Conservation (phyloP, 2,797 vertebrate genomes). For the Nyctibius grandis region DNA sequence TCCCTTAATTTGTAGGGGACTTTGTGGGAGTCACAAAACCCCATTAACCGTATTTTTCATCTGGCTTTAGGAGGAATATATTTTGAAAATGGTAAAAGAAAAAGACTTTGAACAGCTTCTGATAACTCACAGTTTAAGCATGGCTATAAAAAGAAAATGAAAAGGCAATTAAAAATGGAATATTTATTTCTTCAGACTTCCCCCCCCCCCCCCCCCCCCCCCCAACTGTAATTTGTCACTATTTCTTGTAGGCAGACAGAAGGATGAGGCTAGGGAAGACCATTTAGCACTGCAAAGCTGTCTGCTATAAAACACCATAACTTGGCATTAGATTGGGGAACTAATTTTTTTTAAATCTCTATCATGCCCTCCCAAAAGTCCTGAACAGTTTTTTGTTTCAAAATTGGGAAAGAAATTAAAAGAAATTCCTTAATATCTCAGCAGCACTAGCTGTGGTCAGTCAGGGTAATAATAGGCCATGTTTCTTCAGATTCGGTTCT, state of each 20-base stretch:
- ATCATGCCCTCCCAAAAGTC: not conserved
- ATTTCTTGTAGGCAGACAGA: conserved; percentile 58
- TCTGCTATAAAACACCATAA: not conserved
- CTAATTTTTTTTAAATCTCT: not conserved
- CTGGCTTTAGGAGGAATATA: conserved; percentile 63
- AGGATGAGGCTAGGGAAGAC: conserved; percentile 34
- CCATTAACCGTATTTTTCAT: conserved; percentile 67
- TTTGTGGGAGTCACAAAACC: conserved; percentile 69
- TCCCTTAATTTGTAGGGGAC: conserved; percentile 69
- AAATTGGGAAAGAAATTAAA: not conserved
- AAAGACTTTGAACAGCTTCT: conserved; percentile 67
- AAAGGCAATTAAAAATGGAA: conserved; percentile 70
- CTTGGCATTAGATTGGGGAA: not conserved
- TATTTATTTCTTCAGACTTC: conserved; percentile 52
- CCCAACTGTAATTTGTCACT: conserved; percentile 51
- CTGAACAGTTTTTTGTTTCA: not conserved
- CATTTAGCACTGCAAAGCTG: conserved; percentile 23
- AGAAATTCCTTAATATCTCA: not conserved
- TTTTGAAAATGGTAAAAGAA: conserved; percentile 67
- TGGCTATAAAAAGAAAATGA: conserved; percentile 68
- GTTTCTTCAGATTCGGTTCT: not conserved
- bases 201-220: too few relatives aligned
- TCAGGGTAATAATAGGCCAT: not conserved
- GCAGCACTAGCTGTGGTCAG: not conserved
- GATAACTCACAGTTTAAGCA: conserved; percentile 67